Percentiles rank a stretch among this genome's conserved stretches.
Evolutionary conservation across 2,888 invertebrate species (phyloP).

Genomic region (Podabrus alpinus): DNA sequence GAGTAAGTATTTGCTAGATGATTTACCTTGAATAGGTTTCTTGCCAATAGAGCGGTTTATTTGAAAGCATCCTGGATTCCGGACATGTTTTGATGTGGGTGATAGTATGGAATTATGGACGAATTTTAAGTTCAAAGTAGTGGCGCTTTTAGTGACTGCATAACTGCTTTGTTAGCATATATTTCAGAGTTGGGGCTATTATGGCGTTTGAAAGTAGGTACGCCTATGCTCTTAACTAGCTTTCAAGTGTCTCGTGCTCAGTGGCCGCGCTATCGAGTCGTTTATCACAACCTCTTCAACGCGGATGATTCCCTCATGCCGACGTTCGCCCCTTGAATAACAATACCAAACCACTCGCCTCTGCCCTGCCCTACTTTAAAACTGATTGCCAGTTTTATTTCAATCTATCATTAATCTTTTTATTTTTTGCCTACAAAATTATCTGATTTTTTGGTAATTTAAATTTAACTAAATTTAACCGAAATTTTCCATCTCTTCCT

Average conservation of each 20-base stretch:
- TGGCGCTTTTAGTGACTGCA: constrained; percentile 20
- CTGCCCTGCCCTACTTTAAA: constrained; percentile 27
- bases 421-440: constrained; percentile 27
- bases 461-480: constrained; percentile 20
- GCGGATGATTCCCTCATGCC: constrained; percentile 42
- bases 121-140: constrained; percentile 20
- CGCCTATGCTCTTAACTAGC: constrained; percentile 31
- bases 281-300: constrained; percentile 48
- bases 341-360: constrained; percentile 40
- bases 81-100: constrained; percentile 20
- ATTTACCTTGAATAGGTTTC: neutral
- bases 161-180: constrained; percentile 29
- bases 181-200: constrained; percentile 15
- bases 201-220: constrained; percentile 22
- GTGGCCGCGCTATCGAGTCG: constrained; percentile 41
- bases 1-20: neutral
- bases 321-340: constrained; percentile 44
- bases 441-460: too few relatives aligned
- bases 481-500: neutral
- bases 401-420: constrained; percentile 30
- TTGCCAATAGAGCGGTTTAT: constrained; percentile 1
- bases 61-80: constrained; percentile 5
- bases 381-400: constrained; percentile 33
- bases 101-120: constrained; percentile 12
- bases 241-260: constrained; percentile 32